Conservation (phyloP, 2,888 invertebrate species). For the Drosophila longiperda region DNA sequence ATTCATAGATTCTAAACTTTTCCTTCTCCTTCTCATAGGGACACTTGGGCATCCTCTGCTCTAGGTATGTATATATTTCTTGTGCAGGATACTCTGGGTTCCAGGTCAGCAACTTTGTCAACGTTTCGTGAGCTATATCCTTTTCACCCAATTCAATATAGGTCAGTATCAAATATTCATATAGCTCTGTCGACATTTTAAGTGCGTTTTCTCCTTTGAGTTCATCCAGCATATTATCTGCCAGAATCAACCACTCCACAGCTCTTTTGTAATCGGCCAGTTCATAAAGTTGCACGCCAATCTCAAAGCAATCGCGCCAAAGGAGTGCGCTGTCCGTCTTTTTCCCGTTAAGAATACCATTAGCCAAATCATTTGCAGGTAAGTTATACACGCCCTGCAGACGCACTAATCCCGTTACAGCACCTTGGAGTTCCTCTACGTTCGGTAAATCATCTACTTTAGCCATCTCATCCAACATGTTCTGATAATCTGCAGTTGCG, state of each 20-base stretch:
- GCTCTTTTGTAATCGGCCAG: slow-evolving; percentile 34
- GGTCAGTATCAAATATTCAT: slow-evolving; percentile 68
- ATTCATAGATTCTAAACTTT: background rate
- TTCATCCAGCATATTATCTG: slow-evolving; percentile 29
- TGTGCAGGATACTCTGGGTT: slow-evolving; percentile 34
- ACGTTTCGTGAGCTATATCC: slow-evolving; percentile 30
- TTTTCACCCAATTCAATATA: slow-evolving; percentile 59
- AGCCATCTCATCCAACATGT: slow-evolving; percentile 26
- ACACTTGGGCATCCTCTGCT: slow-evolving; percentile 12
- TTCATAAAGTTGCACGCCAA: slow-evolving; percentile 68
- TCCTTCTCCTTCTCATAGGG: rapidly evolving
- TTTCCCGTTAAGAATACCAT: slow-evolving; percentile 91
- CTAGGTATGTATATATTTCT: slow-evolving; percentile 41
- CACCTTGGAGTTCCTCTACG: slow-evolving; percentile 95
- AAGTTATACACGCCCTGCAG: slow-evolving; percentile 96
- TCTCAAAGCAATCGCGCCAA: slow-evolving; percentile 70
- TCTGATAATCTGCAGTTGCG: slow-evolving; percentile 31
- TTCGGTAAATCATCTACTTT: slow-evolving; percentile 86
- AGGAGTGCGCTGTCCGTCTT: slow-evolving; percentile 86
- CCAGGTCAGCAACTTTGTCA: slow-evolving; percentile 43
- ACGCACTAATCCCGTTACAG: slow-evolving; percentile 94
- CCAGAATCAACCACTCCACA: slow-evolving; percentile 57
- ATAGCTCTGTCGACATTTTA: slow-evolving; percentile 37
- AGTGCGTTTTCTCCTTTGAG: background rate
- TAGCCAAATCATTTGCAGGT: slow-evolving; percentile 91